Evolutionary conservation across 2,888 invertebrate genomes (phyloP).

Genomic region (Tenthredo notha): DNA sequence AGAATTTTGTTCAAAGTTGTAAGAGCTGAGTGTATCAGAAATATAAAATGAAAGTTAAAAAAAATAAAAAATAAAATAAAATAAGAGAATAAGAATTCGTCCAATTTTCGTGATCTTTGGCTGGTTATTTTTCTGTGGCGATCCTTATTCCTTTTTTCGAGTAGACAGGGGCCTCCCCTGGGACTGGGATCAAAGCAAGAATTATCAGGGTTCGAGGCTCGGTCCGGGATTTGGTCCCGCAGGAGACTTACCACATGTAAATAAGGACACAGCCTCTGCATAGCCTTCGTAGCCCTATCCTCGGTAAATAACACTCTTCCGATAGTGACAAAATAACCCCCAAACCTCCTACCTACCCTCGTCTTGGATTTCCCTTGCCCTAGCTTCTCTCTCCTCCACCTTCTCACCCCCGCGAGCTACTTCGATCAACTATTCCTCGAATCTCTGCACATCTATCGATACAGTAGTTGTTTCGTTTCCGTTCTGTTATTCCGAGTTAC

Average conservation of each 20-base stretch:
- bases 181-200: constrained; percentile 78
- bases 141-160: constrained; percentile 66
- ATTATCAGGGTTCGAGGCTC: constrained; percentile 77
- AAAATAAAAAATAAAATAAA: background rate
- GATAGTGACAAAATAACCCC: constrained; percentile 71
- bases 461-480: constrained; percentile 42
- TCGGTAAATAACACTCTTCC: constrained; percentile 78
- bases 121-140: constrained; percentile 62
- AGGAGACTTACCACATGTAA: constrained; percentile 79
- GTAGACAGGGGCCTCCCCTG: constrained; percentile 65
- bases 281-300: constrained; percentile 70
- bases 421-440: constrained; percentile 49
- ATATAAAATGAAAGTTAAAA: background rate
- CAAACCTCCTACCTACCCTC: constrained; percentile 55
- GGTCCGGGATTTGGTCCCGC: constrained; percentile 78
- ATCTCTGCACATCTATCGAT: constrained; percentile 43
- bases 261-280: constrained; percentile 76
- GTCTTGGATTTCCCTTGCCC: constrained; percentile 45
- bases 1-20: background rate
- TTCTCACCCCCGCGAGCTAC: constrained; percentile 11
- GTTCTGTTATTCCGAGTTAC: constrained; percentile 32
- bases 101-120: constrained; percentile 53
- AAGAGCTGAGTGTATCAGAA: background rate
- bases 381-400: constrained; percentile 54
- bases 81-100: constrained; percentile 22